Evolutionary conservation across 2,888 invertebrate genomes (phyloP), one percentile per base, ranked within the genome.

Genomic region (Parascotia fuliginaria): DNA sequence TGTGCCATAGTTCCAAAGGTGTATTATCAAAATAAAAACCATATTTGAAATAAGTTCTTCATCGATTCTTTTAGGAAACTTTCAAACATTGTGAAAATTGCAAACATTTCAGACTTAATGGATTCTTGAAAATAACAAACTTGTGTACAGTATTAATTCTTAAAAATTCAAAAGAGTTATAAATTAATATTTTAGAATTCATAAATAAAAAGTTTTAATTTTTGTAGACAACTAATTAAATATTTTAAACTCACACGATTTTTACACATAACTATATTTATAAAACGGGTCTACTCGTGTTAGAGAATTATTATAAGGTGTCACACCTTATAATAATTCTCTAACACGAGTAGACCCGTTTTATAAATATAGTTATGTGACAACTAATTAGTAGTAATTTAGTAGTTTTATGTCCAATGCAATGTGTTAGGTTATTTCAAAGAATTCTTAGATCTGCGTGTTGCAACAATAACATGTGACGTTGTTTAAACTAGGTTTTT

Each of bases 1-100:
- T 42, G 45, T 64, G 82, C 81, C 68, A 79, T 60, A 65, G 59
- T 70, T 70, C 62, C 55, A 64, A 59, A 58, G 56, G 60, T 52
- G 59, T 58, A 62, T 73, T 75, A 78, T 73, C 73, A 74, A 77
- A 80, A 80, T 75, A 79, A 68, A 65, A 36, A 55, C 57, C n/a
- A 60, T 65, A 74, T 60, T 75, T 38, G 55, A 72, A 76, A 76
- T 72, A 65, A 65, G 75, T 77, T 77, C 72, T 66, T 69, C 64
- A 46, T 56, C 47, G 61, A 55, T 57, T 68, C 59, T 79, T 83
- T 75, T 62, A 63, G 45, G 69, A 69, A 79, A 66, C 73, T 73
- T 48, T 65, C 71, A 55, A 73, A 70, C 67, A 66, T 67, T 73
- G 73, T n/a, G n/a, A n/a, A n/a, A n/a, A n/a, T n/a, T n/a, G n/a